These are phyloP conservation scores for Ianthella basta DNA, from an alignment of 37 sponge, comb jelly and placozoan genomes.

Conservation along the genomic window DNA sequence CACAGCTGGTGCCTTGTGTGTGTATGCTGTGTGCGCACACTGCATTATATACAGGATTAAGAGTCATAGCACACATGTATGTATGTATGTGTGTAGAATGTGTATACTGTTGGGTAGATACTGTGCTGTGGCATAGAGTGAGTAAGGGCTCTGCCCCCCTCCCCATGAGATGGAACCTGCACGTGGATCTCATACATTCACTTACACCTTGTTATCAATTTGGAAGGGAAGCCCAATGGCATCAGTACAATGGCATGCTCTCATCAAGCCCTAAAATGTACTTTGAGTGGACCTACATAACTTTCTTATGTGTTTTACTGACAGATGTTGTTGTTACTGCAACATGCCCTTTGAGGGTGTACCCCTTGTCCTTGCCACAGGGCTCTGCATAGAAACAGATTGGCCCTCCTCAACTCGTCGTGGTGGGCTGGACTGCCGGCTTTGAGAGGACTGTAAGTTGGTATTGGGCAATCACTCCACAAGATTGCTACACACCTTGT, in stretches of 20 bases:
- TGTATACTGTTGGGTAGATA: too few species aligned
- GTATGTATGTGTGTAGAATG: neutral
- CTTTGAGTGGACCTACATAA: neutral
- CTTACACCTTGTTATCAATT: too few species aligned
- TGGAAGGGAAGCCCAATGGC: too few species aligned
- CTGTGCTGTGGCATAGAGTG: too few species aligned
- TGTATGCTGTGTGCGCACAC: neutral
- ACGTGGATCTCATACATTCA: too few species aligned
- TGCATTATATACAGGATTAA: neutral
- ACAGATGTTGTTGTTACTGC: too few species aligned
- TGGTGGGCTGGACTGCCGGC: slow-evolving; percentile 31
- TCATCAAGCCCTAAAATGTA: neutral
- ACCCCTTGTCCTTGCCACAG: slow-evolving; percentile 12
- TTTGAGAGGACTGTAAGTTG: slow-evolving; percentile 48
- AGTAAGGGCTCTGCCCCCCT: too few species aligned
- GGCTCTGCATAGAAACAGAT: slow-evolving; percentile 46
- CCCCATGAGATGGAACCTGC: too few species aligned
- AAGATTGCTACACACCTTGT: too few species aligned
- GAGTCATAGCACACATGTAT: neutral
- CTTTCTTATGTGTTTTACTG: too few species aligned
- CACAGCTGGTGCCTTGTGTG: neutral
- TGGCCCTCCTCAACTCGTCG: slow-evolving; percentile 20
- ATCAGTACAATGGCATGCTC: too few species aligned
- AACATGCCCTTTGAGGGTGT: neutral
- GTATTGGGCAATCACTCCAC: too few species aligned